Evolutionary conservation across 2,888 invertebrate species (phyloP).

Genomic region (Cosmia pyralina): DNA sequence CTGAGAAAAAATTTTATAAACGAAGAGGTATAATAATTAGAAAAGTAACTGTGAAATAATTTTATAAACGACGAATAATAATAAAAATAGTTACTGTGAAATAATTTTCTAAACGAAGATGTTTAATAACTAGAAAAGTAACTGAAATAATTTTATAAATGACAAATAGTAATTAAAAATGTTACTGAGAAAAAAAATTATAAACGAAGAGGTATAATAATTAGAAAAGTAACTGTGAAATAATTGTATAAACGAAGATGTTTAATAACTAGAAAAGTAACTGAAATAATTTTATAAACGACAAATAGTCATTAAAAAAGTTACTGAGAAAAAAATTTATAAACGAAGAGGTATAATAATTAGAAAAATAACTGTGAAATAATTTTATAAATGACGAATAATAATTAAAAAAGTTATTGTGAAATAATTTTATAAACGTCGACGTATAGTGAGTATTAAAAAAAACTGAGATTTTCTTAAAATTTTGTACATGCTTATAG

Average conservation of each 20-base stretch:
- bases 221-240: background rate
- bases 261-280: background rate
- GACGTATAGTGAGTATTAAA: constrained; percentile 11
- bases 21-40: background rate
- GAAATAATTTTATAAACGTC: constrained; percentile 14
- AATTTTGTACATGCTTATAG: constrained; percentile 32
- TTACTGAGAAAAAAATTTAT: constrained; percentile 1
- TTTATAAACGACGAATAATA: constrained; percentile 21
- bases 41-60: background rate
- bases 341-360: background rate
- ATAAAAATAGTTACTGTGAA: too few species aligned
- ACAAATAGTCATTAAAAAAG: constrained; percentile 2
- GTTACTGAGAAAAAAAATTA: background rate
- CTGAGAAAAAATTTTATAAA: constrained; percentile 10
- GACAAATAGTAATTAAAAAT: constrained; percentile 1
- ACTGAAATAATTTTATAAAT: too few species aligned
- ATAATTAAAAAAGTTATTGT: constrained; percentile 3
- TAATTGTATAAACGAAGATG: constrained; percentile 8
- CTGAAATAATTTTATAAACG: constrained; percentile 16
- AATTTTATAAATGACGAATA: constrained; percentile 13
- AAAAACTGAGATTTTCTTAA: constrained; percentile 24
- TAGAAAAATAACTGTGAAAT: background rate
- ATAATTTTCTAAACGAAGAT: too few species aligned
- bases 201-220: background rate
- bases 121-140: too few species aligned